phyloP scores from a whole-genome alignment of 1,140 invertebrate species.

The Lepidurus packardi region DNA sequence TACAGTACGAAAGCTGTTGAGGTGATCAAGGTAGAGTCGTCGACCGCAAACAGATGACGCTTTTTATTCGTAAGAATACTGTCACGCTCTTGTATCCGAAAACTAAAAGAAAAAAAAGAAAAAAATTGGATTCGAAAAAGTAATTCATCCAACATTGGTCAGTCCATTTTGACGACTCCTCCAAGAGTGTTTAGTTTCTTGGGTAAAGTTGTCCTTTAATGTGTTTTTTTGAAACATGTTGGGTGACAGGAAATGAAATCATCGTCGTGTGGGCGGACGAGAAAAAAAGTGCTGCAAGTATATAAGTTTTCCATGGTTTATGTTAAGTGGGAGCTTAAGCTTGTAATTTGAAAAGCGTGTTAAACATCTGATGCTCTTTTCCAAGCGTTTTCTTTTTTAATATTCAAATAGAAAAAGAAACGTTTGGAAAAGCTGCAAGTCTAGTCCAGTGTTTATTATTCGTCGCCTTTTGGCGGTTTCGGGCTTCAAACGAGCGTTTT shows the following conservation, averaged over 20 bases:
- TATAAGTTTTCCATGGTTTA: not conserved
- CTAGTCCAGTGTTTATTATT: too few relatives aligned
- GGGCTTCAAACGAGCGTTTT: too few relatives aligned
- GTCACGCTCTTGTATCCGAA: not conserved
- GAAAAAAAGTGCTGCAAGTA: not conserved
- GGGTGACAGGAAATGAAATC: slow-evolving; percentile 1
- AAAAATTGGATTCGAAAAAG: not conserved
- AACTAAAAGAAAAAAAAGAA: not conserved
- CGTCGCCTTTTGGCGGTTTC: too few relatives aligned
- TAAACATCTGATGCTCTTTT: too few relatives aligned
- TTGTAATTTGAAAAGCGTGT: too few relatives aligned
- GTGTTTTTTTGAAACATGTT: not conserved
- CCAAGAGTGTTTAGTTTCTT: too few relatives aligned
- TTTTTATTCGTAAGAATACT: not conserved
- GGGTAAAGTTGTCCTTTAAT: too few relatives aligned
- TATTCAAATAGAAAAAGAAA: too few relatives aligned
- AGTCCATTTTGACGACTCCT: not conserved
- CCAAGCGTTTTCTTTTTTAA: too few relatives aligned
- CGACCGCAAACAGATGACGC: slow-evolving; percentile 5
- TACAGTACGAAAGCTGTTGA: not conserved
- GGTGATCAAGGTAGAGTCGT: not conserved
- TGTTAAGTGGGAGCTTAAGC: not conserved
- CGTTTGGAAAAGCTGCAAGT: too few relatives aligned
- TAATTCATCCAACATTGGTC: not conserved
- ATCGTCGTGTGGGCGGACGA: not conserved